Evolutionary conservation across 2,888 invertebrate genomes (phyloP).

Genomic region (Melitaea athalia): DNA sequence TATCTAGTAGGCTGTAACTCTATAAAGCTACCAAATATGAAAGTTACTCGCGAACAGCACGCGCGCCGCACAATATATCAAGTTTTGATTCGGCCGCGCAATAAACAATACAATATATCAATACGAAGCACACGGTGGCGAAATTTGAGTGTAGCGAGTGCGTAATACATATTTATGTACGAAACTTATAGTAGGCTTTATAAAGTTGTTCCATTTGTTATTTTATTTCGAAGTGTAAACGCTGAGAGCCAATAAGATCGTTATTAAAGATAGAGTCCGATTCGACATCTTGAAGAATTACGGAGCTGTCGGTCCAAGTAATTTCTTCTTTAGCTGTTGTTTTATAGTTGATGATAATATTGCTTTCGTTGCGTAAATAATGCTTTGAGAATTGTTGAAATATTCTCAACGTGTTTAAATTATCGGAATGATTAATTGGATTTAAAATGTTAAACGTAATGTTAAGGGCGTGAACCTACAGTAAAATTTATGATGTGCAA

Average conservation of each 20-base stretch:
- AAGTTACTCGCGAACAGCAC: conserved; percentile 78
- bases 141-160: conserved; percentile 80
- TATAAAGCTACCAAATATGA: conserved; percentile 77
- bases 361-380: conserved; percentile 7
- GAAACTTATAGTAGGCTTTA: conserved; percentile 49
- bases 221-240: conserved; percentile 44
- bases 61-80: conserved; percentile 78
- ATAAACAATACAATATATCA: conserved; percentile 83
- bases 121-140: conserved; percentile 82
- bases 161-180: conserved; percentile 72
- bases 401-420: not conserved
- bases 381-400: not conserved
- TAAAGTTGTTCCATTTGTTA: conserved; percentile 48
- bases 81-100: conserved; percentile 81
- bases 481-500: not conserved
- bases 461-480: not conserved
- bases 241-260: conserved; percentile 40
- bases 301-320: conserved; percentile 24
- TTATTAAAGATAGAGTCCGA: conserved; percentile 40
- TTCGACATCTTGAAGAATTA: conserved; percentile 36
- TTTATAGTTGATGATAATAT: conserved; percentile 17
- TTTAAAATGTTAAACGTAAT: not conserved
- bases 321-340: conserved; percentile 32
- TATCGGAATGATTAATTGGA: not conserved
- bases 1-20: conserved; percentile 60